Evolutionary conservation across 2,888 invertebrate genomes (phyloP).

Genomic region (Phengaris arion): DNA sequence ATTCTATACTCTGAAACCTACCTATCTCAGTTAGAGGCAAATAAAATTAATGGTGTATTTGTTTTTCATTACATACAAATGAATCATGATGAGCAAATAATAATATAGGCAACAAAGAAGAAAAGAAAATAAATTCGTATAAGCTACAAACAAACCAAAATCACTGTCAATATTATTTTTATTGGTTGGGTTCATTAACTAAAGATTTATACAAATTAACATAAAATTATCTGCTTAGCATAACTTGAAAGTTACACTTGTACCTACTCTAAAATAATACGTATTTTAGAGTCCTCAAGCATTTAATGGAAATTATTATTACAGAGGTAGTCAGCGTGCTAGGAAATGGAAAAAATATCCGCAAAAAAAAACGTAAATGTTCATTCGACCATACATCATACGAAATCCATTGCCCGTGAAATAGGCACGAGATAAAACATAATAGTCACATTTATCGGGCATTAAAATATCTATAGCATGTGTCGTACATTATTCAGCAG

Average conservation of each 20-base stretch:
- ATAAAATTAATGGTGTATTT: neutral
- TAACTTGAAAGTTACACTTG: too few relatives aligned
- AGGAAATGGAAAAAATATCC: conserved; percentile 18
- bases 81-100: neutral
- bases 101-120: neutral
- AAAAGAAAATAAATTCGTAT: too few relatives aligned
- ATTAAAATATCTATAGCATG: conserved; percentile 39
- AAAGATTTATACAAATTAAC: too few relatives aligned
- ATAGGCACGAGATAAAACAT: conserved; percentile 35
- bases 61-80: neutral
- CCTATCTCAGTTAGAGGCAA: conserved; percentile 8
- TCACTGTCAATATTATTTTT: too few relatives aligned
- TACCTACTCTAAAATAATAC: too few relatives aligned
- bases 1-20: conserved; percentile 47
- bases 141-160: too few relatives aligned
- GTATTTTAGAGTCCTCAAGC: too few relatives aligned
- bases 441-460: conserved; percentile 37
- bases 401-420: conserved; percentile 25
- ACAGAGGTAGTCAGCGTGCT: neutral
- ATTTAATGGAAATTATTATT: too few relatives aligned
- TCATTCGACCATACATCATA: conserved; percentile 22
- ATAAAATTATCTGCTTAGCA: too few relatives aligned
- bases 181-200: too few relatives aligned
- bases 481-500: conserved; percentile 40
- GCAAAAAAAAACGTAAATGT: conserved; percentile 14